Conservation (phyloP, 1,140 invertebrate species). For the Dolichoris vasculosae region DNA sequence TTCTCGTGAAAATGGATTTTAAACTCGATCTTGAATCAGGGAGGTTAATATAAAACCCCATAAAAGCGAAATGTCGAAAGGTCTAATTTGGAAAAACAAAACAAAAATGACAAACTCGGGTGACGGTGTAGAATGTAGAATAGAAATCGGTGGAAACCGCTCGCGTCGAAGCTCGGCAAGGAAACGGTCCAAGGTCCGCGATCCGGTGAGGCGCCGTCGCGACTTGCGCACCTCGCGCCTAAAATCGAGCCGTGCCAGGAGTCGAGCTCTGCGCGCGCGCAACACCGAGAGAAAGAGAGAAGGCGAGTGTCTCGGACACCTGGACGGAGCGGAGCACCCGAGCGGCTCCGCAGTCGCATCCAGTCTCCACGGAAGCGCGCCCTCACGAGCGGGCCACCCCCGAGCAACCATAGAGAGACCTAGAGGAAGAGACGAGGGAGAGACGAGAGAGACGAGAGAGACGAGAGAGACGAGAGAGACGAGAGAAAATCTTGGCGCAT, state of each 20-base stretch:
- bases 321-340: conserved; percentile 28
- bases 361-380: conserved; percentile 44
- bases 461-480: conserved; percentile 61
- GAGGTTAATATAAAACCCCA: too few relatives aligned
- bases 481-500: conserved; percentile 19
- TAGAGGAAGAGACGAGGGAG: background rate
- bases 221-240: background rate
- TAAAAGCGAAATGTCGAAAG: too few relatives aligned
- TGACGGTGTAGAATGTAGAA: too few relatives aligned
- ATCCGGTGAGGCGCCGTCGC: background rate
- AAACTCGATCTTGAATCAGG: too few relatives aligned
- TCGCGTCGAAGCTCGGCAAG: too few relatives aligned
- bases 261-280: conserved; percentile 3
- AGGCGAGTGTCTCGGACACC: background rate
- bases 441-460: conserved; percentile 66
- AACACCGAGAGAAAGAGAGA: background rate
- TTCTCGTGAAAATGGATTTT: too few relatives aligned
- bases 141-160: too few relatives aligned
- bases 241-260: background rate
- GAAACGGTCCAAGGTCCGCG: too few relatives aligned
- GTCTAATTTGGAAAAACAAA: too few relatives aligned
- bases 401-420: background rate
- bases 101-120: too few relatives aligned
- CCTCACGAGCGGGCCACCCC: conserved; percentile 50
- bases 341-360: conserved; percentile 36